These are phyloP conservation scores for Microcebus ravelobensis DNA, from an alignment of 2,113 vertebrate genomes.

Conservation along the genomic window DNA sequence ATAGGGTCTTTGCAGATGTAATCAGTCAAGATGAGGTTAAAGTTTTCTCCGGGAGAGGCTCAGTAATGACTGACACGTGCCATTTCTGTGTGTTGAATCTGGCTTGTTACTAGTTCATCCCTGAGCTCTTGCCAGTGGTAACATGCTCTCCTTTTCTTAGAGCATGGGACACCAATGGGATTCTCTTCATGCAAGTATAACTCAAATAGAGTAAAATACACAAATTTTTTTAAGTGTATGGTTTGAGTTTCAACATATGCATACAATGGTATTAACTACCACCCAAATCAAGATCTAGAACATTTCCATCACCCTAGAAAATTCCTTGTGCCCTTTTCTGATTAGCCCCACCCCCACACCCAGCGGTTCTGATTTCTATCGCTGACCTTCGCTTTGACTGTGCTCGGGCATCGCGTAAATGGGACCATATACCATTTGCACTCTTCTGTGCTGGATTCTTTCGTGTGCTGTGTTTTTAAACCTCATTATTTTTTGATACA, in stretches of 20 bases:
- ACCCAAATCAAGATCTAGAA: background rate
- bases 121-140: background rate
- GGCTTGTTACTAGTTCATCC: background rate
- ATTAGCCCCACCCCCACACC: fast-evolving
- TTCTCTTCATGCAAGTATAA: background rate
- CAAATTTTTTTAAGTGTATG: background rate
- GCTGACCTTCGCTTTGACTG: no score
- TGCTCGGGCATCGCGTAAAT: fast-evolving
- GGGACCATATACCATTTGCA: no score
- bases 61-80: background rate
- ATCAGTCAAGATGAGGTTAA: background rate
- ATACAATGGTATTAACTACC: no score
- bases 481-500: background rate
- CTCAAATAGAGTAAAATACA: background rate
- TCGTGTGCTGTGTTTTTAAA: background rate
- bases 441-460: background rate
- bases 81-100: background rate
- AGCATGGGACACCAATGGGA: fast-evolving
- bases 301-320: background rate
- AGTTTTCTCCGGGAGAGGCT: background rate
- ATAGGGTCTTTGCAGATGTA: background rate
- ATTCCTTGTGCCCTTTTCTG: background rate
- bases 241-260: background rate
- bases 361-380: background rate
- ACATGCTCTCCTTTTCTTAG: background rate